Evolutionary conservation across 2,113 vertebrate species (phyloP).

Genomic region (Podocnemis expansa): DNA sequence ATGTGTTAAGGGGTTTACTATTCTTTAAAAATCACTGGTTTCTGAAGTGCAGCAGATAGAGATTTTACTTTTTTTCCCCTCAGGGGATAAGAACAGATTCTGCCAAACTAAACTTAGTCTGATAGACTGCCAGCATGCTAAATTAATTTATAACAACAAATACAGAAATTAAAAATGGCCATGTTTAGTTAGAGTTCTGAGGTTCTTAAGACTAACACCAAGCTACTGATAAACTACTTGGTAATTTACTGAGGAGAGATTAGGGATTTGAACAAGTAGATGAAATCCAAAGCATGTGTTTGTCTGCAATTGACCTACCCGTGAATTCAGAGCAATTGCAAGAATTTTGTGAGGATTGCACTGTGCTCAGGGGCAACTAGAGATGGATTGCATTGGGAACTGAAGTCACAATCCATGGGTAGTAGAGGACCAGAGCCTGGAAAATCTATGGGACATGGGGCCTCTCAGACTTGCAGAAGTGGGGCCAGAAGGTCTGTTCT

Average conservation of each 20-base stretch:
- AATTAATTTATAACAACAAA: slow-evolving; percentile 17
- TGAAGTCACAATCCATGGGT: not conserved
- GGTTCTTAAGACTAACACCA: slow-evolving; percentile 26
- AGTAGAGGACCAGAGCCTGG: not conserved
- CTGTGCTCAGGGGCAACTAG: not conserved
- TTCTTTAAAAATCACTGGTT: slow-evolving; percentile 32
- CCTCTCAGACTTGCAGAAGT: too few relatives aligned
- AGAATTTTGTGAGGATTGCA: not conserved
- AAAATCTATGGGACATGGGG: rapidly evolving
- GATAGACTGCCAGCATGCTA: not conserved
- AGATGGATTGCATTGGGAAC: not conserved
- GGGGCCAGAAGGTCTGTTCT: not conserved
- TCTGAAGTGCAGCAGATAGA: not conserved
- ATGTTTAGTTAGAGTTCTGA: not conserved
- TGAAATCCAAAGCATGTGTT: slow-evolving; percentile 22
- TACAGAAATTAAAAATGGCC: slow-evolving; percentile 6
- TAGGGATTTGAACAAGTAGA: slow-evolving; percentile 28
- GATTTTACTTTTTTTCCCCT: not conserved
- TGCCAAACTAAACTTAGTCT: not conserved
- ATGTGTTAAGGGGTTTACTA: not conserved
- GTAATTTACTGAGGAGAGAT: slow-evolving; percentile 54
- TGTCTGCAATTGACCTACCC: not conserved
- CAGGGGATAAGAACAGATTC: not conserved
- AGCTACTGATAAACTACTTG: slow-evolving; percentile 18
- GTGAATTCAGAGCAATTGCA: not conserved